phyloP scores from a whole-genome alignment of 2,888 invertebrate genomes.

The Maniola hyperantus region DNA sequence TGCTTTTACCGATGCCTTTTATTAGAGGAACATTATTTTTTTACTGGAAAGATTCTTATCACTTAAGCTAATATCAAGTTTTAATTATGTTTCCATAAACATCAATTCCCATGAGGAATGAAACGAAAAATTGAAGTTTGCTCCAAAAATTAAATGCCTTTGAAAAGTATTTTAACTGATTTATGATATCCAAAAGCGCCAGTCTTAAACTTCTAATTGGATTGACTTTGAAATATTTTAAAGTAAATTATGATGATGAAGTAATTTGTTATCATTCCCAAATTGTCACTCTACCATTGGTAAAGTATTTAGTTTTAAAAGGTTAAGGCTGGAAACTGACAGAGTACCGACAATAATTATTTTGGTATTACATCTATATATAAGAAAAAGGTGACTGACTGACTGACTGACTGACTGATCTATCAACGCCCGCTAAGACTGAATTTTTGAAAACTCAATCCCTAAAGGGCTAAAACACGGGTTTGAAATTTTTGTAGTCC shows the following conservation, averaged over 20 bases:
- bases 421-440: too few relatives aligned
- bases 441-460: too few relatives aligned
- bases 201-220: conserved; percentile 60
- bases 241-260: conserved; percentile 22
- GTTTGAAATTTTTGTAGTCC: too few relatives aligned
- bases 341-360: conserved; percentile 22
- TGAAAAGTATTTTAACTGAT: conserved; percentile 52
- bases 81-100: conserved; percentile 64
- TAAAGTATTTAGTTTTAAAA: conserved; percentile 27
- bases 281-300: conserved; percentile 34
- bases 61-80: conserved; percentile 74
- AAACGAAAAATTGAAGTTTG: conserved; percentile 76
- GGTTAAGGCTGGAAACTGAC: conserved; percentile 40
- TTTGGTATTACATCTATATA: not conserved
- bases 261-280: conserved; percentile 34
- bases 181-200: conserved; percentile 80
- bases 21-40: conserved; percentile 36
- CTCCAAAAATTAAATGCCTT: conserved; percentile 46
- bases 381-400: not conserved
- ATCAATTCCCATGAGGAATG: conserved; percentile 80
- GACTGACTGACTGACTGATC: too few relatives aligned
- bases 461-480: too few relatives aligned
- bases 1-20: conserved; percentile 10
- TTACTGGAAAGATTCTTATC: conserved; percentile 73
- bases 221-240: conserved; percentile 32